phyloP scores from a whole-genome alignment of 1,140 invertebrate genomes.

The Zophobas morio region DNA sequence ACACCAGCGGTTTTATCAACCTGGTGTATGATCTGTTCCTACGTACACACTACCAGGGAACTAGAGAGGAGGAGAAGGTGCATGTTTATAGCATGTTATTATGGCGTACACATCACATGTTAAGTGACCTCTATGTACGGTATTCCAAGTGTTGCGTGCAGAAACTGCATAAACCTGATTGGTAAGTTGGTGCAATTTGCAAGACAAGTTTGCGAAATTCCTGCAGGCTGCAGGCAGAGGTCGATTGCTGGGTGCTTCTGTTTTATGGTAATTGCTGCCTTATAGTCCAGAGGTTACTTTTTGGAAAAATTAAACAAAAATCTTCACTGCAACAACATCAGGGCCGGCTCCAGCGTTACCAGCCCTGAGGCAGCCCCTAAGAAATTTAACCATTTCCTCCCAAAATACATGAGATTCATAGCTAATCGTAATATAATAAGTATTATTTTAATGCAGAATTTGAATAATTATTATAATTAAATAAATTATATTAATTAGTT shows the following conservation, averaged over 20 bases:
- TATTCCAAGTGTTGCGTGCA: slow-evolving; percentile 46
- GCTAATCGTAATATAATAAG: too few relatives aligned
- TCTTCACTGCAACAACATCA: too few relatives aligned
- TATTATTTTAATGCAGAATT: too few relatives aligned
- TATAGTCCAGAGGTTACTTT: background rate
- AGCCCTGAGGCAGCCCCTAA: too few relatives aligned
- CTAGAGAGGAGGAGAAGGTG: slow-evolving; percentile 52
- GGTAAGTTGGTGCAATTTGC: slow-evolving; percentile 44
- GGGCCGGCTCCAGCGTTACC: too few relatives aligned
- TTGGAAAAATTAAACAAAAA: too few relatives aligned
- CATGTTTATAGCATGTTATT: slow-evolving; percentile 38
- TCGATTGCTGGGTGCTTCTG: slow-evolving; percentile 28
- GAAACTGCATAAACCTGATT: slow-evolving; percentile 52
- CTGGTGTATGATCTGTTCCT: slow-evolving; percentile 63
- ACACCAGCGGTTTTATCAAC: slow-evolving; percentile 26
- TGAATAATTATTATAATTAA: too few relatives aligned
- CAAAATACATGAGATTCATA: too few relatives aligned
- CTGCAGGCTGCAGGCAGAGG: background rate
- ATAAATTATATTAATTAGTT: too few relatives aligned
- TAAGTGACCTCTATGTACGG: slow-evolving; percentile 44
- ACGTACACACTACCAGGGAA: slow-evolving; percentile 64
- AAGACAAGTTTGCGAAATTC: slow-evolving; percentile 45
- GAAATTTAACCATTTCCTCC: too few relatives aligned
- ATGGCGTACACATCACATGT: slow-evolving; percentile 46
- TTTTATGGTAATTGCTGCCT: slow-evolving; percentile 56